These are phyloP conservation scores for Diachasmimorpha longicaudata DNA, from an alignment of 1,140 invertebrate species.

Conservation along the genomic window DNA sequence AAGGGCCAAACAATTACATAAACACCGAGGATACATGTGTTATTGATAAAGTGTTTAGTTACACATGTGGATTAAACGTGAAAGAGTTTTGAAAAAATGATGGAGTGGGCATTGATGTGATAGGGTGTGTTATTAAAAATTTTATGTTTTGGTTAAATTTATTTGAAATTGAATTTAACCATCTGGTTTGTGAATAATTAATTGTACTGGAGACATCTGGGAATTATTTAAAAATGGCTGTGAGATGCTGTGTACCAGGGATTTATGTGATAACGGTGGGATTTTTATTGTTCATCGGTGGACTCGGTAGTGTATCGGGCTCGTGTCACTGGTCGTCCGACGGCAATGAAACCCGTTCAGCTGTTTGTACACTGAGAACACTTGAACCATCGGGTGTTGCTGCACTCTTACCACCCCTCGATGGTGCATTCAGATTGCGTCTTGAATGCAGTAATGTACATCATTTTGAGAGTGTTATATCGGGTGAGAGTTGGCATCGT, in stretches of 20 bases:
- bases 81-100: slow-evolving; percentile 20
- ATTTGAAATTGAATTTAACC: neutral
- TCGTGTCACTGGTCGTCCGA: slow-evolving; percentile 68
- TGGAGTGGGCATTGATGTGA: slow-evolving; percentile 33
- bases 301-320: slow-evolving; percentile 40
- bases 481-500: slow-evolving; percentile 74
- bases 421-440: slow-evolving; percentile 72
- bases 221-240: slow-evolving; percentile 37
- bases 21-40: neutral
- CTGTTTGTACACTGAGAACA: slow-evolving; percentile 73
- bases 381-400: slow-evolving; percentile 69
- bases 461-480: slow-evolving; percentile 80
- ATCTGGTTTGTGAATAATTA: neutral
- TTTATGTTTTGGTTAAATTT: slow-evolving; percentile 20
- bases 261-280: slow-evolving; percentile 30
- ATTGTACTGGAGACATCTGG: neutral
- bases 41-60: neutral
- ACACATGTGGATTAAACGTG: neutral
- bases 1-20: neutral
- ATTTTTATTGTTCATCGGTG: slow-evolving; percentile 30
- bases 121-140: slow-evolving; percentile 33
- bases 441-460: slow-evolving; percentile 80
- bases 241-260: slow-evolving; percentile 39
- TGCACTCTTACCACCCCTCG: slow-evolving; percentile 71
- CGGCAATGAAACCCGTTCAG: slow-evolving; percentile 68